These are phyloP conservation scores for Ptychoptera contaminata DNA, from an alignment of 2,888 invertebrate genomes.

Conservation along the genomic window DNA sequence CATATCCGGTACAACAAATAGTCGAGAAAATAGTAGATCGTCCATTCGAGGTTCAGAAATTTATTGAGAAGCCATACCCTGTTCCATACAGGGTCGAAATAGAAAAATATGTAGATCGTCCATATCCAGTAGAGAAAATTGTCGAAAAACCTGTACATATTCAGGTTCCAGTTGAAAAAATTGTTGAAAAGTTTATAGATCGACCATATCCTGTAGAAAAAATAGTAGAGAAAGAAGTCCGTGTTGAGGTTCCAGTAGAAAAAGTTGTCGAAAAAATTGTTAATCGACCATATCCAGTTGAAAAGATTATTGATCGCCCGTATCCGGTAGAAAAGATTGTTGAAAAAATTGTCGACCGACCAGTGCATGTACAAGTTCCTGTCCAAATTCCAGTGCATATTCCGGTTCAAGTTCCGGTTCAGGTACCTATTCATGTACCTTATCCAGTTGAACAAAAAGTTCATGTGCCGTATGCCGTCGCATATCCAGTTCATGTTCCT, in stretches of 20 bases:
- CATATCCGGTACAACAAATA: constrained; percentile 28
- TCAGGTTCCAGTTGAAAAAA: constrained; percentile 36
- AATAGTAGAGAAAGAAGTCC: constrained; percentile 30
- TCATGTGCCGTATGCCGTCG: constrained; percentile 7
- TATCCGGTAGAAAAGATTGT: constrained; percentile 33
- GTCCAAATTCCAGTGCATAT: constrained; percentile 18
- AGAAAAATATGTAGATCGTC: constrained; percentile 30
- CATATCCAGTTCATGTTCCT: background rate
- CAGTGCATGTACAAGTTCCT: constrained; percentile 25
- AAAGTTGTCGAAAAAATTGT: constrained; percentile 35
- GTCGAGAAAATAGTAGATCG: constrained; percentile 30
- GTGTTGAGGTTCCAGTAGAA: constrained; percentile 25
- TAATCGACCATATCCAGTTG: constrained; percentile 35
- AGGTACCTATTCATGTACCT: constrained; percentile 15
- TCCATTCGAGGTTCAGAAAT: constrained; percentile 29
- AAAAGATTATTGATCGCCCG: constrained; percentile 33
- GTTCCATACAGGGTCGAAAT: constrained; percentile 24
- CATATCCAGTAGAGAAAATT: constrained; percentile 33
- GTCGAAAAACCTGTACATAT: constrained; percentile 40
- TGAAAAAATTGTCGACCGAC: constrained; percentile 39
- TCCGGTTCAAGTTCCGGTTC: constrained; percentile 18
- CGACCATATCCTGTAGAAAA: constrained; percentile 34
- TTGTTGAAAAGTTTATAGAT: constrained; percentile 25
- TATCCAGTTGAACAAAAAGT: constrained; percentile 19
- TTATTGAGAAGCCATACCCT: constrained; percentile 32